Evolutionary conservation across 2,888 invertebrate species (phyloP), one percentile per base, ranked within the genome.

Genomic region (Pyrocoelia pectoralis): DNA sequence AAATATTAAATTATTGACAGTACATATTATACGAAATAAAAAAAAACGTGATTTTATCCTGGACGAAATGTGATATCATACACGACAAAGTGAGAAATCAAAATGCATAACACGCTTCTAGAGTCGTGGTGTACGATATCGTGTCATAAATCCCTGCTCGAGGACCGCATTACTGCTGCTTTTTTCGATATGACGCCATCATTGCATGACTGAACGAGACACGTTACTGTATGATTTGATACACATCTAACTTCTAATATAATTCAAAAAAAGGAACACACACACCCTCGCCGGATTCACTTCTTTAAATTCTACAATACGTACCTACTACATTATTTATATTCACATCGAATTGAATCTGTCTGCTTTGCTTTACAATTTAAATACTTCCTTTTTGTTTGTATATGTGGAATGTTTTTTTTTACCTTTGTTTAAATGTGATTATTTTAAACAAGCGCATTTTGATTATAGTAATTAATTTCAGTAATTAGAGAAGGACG

Each of bases 141-240:
- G 56, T 46, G 48, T 18, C 56, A 55, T 46, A 61, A 61, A 61
- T 61, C 61, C 61, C 52, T 61, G 56, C 56, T 52, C 52, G 40
- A 55, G 56, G 56, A 40, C 56, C 52, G 52, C 51, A 61, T 61
- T 55, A 38, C 51, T 28, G 48, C 54, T 43, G 56, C 50, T 40
- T 51, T 56, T 48, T 17, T 56, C 56, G 52, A 56, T 61, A 61
- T 61, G 55, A 56, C 41, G 56, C 50, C 55, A 50, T 51, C 56
- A 51, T 61, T 61, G 50, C 51, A 61, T 56, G 19, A 19, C 48
- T 43, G 61, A 61, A 61, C 40, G 61, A 61, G 59, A 38, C 49
- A 49, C 61, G 54, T 54, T 49, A 33, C 48, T 43, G 28, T 58
- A 33, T 53, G 48, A 61, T 61, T 61, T 55, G 61, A 61, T 61